These are phyloP conservation scores for Capitulum mitella DNA, from an alignment of 2,888 invertebrate species.

Conservation along the genomic window DNA sequence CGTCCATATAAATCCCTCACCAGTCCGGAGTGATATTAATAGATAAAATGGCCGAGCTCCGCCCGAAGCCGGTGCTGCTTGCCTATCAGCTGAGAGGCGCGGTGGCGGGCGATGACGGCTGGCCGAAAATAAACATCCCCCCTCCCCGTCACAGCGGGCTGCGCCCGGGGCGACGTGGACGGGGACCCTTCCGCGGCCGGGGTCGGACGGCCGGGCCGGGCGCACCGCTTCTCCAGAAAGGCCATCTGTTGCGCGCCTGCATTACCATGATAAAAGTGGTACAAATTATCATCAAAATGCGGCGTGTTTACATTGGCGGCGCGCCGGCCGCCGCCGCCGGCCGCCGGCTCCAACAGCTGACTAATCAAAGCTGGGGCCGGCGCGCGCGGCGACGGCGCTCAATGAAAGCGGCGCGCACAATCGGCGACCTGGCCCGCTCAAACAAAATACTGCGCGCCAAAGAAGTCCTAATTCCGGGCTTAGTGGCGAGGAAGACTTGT, in stretches of 20 bases:
- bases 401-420: neutral
- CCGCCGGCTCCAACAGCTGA: neutral
- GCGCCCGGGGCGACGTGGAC: neutral
- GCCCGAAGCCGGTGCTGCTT: neutral
- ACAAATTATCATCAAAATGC: conserved; percentile 18
- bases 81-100: neutral
- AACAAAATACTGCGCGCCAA: neutral
- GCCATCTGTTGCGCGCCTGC: neutral
- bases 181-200: no score
- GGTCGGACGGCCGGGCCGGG: no score
- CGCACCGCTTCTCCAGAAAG: neutral
- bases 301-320: conserved; percentile 3
- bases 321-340: neutral
- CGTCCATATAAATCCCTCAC: neutral
- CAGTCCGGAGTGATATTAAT: neutral
- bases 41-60: neutral
- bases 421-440: neutral
- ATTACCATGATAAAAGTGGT: conserved; percentile 22
- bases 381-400: neutral
- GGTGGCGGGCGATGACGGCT: neutral
- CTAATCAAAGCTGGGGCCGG: neutral
- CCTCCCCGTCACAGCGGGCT: neutral
- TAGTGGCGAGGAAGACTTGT: neutral
- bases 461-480: conserved; percentile 12
- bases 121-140: neutral